phyloP scores from a whole-genome alignment of 2,888 invertebrate species.

The Parascotia fuliginaria region DNA sequence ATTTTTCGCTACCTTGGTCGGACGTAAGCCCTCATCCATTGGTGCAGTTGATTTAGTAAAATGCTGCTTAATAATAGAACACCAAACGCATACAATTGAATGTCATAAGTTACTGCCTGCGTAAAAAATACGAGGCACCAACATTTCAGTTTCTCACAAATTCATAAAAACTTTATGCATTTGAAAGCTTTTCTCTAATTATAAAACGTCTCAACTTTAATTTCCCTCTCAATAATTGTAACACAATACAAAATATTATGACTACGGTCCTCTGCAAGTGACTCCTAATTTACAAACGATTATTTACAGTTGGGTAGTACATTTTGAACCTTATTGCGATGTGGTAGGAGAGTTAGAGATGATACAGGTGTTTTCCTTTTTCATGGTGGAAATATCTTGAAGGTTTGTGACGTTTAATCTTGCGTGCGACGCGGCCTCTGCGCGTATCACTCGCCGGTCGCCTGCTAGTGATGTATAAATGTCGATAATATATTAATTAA shows the following conservation, averaged over 20 bases:
- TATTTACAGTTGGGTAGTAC: neutral
- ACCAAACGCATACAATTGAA: too few relatives aligned
- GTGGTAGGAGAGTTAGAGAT: constrained; percentile 38
- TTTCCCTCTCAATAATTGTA: constrained; percentile 53
- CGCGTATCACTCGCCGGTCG: constrained; percentile 79
- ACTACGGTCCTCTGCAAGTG: constrained; percentile 66
- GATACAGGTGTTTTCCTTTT: constrained; percentile 50
- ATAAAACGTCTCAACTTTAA: constrained; percentile 38
- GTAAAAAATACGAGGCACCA: too few relatives aligned
- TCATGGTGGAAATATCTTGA: constrained; percentile 65
- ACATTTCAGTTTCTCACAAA: neutral
- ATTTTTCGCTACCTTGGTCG: too few relatives aligned
- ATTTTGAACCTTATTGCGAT: constrained; percentile 44
- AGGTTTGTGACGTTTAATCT: constrained; percentile 85
- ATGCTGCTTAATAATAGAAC: too few relatives aligned
- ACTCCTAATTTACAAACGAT: constrained; percentile 55
- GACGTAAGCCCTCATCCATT: too few relatives aligned
- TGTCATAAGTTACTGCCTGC: too few relatives aligned
- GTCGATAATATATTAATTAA: constrained; percentile 26
- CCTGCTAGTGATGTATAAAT: constrained; percentile 51
- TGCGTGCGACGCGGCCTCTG: constrained; percentile 80
- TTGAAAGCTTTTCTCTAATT: constrained; percentile 5
- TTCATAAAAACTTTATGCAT: neutral
- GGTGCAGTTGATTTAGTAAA: too few relatives aligned
- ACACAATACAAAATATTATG: constrained; percentile 55